phyloP scores from a whole-genome alignment of 2,888 invertebrate species.

The Muscina levida region DNA sequence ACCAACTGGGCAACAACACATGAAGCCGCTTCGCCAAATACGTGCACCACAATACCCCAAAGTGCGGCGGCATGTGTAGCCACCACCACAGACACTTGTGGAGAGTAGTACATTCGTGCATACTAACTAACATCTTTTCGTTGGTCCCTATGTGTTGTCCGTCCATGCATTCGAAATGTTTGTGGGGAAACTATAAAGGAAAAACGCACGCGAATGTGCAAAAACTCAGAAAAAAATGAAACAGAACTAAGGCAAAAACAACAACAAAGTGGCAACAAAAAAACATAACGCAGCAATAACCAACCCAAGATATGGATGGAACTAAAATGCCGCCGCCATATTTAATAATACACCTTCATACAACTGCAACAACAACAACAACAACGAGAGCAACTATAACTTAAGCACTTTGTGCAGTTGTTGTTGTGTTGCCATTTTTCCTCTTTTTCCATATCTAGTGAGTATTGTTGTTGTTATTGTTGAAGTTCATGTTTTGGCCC shows the following conservation, averaged over 20 bases:
- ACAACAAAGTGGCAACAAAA: no score
- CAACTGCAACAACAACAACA: background rate
- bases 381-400: conserved; percentile 20
- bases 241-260: no score
- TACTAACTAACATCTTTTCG: no score
- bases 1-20: conserved; percentile 36
- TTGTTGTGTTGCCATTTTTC: conserved; percentile 23
- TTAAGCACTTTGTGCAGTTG: conserved; percentile 3
- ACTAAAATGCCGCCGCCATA: conserved; percentile 70
- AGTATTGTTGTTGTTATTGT: background rate
- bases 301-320: conserved; percentile 39
- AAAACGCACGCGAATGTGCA: background rate
- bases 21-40: no score
- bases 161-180: background rate
- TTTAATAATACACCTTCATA: conserved; percentile 71
- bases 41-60: background rate
- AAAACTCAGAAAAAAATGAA: conserved; percentile 14
- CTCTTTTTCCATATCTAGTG: background rate
- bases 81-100: no score
- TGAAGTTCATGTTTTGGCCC: conserved; percentile 2
- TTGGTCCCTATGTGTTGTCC: background rate
- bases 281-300: conserved; percentile 30
- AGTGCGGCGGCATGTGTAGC: background rate
- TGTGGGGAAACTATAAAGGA: conserved; percentile 41
- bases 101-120: no score